These are phyloP conservation scores for Siniperca undulata DNA, from an alignment of 2,797 vertebrate genomes.

Conservation along the genomic window DNA sequence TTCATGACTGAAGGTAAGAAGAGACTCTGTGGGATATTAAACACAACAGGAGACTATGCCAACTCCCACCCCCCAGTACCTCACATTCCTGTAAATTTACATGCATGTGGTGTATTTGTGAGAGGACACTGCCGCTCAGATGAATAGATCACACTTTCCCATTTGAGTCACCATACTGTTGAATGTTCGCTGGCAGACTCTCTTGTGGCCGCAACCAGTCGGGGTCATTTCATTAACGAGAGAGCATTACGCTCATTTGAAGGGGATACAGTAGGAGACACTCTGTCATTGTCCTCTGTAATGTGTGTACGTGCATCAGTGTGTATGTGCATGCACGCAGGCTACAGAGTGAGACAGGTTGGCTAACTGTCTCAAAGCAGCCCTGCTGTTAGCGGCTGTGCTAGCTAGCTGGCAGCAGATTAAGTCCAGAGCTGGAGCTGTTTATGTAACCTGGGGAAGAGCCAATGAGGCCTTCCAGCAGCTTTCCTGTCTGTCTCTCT, in stretches of 20 bases:
- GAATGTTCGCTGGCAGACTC: constrained; percentile 22
- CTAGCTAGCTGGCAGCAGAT: constrained; percentile 71
- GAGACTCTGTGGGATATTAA: neutral
- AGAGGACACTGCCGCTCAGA: constrained; percentile 23
- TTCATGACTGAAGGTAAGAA: constrained; percentile 99
- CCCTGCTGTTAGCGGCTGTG: constrained; percentile 68
- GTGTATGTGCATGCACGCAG: constrained; percentile 12
- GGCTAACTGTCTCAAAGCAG: constrained; percentile 57
- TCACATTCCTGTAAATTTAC: constrained; percentile 16
- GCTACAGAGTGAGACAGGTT: constrained; percentile 63
- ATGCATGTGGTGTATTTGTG: neutral
- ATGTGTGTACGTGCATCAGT: constrained; percentile 14
- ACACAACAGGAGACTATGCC: neutral
- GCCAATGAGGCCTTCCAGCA: constrained; percentile 68
- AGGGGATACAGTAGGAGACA: constrained; percentile 36
- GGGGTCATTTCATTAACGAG: constrained; percentile 52
- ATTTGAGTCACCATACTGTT: constrained; percentile 25
- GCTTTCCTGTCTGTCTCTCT: constrained; percentile 57
- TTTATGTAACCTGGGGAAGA: constrained; percentile 80
- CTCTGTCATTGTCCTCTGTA: constrained; percentile 33
- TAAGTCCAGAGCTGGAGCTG: constrained; percentile 74
- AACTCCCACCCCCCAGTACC: neutral
- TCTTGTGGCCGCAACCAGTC: constrained; percentile 20
- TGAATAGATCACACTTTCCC: constrained; percentile 23
- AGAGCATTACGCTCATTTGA: constrained; percentile 45